Evolutionary conservation across 2,113 vertebrate genomes (phyloP).

Genomic region (Cyanoramphus novaezelandiae): DNA sequence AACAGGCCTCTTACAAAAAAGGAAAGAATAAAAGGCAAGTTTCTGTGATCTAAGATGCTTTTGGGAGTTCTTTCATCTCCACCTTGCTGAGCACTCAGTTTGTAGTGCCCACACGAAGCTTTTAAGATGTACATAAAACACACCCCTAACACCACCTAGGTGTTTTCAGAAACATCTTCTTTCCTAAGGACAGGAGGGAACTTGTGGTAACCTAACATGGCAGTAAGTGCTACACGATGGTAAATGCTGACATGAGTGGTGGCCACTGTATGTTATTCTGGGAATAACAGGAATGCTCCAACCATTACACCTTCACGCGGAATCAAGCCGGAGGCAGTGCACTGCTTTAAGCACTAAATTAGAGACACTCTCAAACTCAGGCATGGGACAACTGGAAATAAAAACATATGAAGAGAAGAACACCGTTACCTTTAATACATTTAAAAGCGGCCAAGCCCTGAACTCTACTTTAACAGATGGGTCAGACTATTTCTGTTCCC

Average conservation of each 20-base stretch:
- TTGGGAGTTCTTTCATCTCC: background rate
- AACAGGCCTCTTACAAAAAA: background rate
- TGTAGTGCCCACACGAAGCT: background rate
- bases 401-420: background rate
- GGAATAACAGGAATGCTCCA: background rate
- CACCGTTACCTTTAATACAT: background rate
- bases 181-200: background rate
- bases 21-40: background rate
- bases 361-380: background rate
- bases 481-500: background rate
- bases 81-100: background rate
- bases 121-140: background rate
- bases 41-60: background rate
- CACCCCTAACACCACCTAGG: fast-evolving
- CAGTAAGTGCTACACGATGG: background rate
- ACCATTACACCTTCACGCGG: background rate
- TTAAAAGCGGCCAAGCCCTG: background rate
- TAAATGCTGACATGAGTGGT: background rate
- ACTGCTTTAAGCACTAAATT: background rate
- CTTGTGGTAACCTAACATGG: fast-evolving
- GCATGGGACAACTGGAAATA: background rate
- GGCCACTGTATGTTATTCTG: background rate
- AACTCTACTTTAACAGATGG: background rate
- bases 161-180: background rate
- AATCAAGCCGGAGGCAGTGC: background rate